Conservation (phyloP, 2,888 invertebrate species). For the Polylopha cassiicola region DNA sequence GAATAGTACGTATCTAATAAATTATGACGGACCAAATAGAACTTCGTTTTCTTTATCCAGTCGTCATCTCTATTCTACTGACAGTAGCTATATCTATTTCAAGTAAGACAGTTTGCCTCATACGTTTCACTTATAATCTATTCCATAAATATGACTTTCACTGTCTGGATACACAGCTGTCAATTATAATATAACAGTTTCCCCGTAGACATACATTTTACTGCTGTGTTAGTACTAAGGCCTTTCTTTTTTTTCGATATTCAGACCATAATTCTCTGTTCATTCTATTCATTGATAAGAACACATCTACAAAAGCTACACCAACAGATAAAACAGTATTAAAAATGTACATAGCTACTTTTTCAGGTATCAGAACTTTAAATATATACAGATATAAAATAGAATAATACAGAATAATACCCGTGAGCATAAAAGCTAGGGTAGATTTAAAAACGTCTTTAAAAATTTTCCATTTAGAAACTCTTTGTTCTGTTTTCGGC, state of each 20-base stretch:
- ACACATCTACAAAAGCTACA: slow-evolving; percentile 1
- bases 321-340: neutral
- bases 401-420: slow-evolving; percentile 1
- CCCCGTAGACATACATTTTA: too few relatives aligned
- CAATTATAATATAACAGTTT: too few relatives aligned
- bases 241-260: neutral
- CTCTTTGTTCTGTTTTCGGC: neutral
- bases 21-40: too few relatives aligned
- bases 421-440: neutral
- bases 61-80: too few relatives aligned
- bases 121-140: too few relatives aligned
- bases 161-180: too few relatives aligned
- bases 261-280: slow-evolving; percentile 3
- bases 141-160: too few relatives aligned
- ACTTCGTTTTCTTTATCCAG: too few relatives aligned
- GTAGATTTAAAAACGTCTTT: neutral
- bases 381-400: slow-evolving; percentile 4
- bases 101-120: too few relatives aligned
- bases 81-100: too few relatives aligned
- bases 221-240: neutral
- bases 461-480: neutral
- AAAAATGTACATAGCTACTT: slow-evolving; percentile 2
- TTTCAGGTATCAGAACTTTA: neutral
- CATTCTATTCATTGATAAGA: slow-evolving; percentile 5
- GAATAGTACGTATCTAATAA: too few relatives aligned